Evolutionary conservation across 2,797 vertebrate genomes (phyloP).

Genomic region (Chaetophractus vellerosus): DNA sequence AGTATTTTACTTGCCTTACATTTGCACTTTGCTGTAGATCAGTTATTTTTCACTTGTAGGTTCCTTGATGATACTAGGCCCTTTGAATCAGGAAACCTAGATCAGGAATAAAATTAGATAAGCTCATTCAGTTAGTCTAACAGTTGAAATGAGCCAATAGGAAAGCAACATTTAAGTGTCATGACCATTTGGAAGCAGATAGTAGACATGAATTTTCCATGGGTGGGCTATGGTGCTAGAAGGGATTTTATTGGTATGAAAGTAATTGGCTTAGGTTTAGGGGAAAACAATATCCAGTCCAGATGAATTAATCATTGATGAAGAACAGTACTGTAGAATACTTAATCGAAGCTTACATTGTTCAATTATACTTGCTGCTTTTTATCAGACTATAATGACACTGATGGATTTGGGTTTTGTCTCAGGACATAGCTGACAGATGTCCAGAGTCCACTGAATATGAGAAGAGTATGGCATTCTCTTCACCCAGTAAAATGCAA

Average conservation of each 20-base stretch:
- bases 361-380: slow-evolving; percentile 68
- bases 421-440: slow-evolving; percentile 44
- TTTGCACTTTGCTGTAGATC: neutral
- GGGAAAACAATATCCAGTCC: slow-evolving; percentile 49
- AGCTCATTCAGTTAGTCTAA: neutral
- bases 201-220: slow-evolving; percentile 16
- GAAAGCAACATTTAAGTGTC: neutral
- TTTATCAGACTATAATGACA: slow-evolving; percentile 62
- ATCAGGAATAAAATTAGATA: neutral
- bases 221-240: slow-evolving; percentile 5
- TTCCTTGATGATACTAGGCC: slow-evolving; percentile 35
- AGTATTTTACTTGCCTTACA: neutral
- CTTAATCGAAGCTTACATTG: slow-evolving; percentile 15
- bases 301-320: slow-evolving; percentile 65
- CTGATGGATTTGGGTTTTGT: slow-evolving; percentile 65
- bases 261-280: slow-evolving; percentile 67
- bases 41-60: neutral
- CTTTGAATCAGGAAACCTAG: slow-evolving; percentile 2
- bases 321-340: slow-evolving; percentile 25
- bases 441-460: neutral
- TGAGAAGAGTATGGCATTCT: slow-evolving; percentile 26
- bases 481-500: slow-evolving; percentile 24
- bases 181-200: slow-evolving; percentile 1
- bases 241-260: slow-evolving; percentile 54
- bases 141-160: slow-evolving; percentile 44